These are phyloP conservation scores for Molanna angustata DNA, from an alignment of 2,888 invertebrate genomes.

Conservation along the genomic window DNA sequence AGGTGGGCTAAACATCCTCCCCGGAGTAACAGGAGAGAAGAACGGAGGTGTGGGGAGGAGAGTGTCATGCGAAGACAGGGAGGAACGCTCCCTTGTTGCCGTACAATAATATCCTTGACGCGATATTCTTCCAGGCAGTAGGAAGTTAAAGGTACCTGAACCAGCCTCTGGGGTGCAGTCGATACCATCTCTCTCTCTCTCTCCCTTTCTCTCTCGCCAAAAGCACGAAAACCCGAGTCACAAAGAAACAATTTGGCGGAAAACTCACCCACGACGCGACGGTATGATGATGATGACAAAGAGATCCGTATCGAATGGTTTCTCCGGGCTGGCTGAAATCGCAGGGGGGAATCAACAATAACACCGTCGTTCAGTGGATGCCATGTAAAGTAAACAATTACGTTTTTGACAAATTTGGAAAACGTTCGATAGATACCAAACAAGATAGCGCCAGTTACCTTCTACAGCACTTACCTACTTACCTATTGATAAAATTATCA, in stretches of 20 bases:
- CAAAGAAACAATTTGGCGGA: conserved; percentile 20
- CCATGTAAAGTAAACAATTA: no score
- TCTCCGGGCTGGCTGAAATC: no score
- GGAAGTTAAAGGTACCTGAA: conserved; percentile 4
- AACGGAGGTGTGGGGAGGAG: conserved; percentile 19
- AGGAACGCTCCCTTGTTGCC: conserved; percentile 28
- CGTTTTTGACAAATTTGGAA: no score
- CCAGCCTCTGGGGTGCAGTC: conserved; percentile 15
- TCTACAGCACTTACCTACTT: no score
- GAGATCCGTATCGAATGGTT: conserved; percentile 19
- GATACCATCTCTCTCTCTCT: conserved; percentile 5
- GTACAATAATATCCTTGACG: conserved; percentile 27
- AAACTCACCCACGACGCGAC: conserved; percentile 13
- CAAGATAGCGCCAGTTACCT: no score
- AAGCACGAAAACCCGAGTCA: conserved; percentile 6
- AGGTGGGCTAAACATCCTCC: not conserved
- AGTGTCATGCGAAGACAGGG: no score
- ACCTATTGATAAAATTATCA: no score
- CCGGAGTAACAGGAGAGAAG: not conserved
- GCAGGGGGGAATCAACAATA: no score
- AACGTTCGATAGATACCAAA: no score
- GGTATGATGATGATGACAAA: conserved; percentile 4
- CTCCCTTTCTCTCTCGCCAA: no score
- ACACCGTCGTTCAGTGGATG: no score
- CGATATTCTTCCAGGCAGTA: conserved; percentile 15